phyloP scores from a whole-genome alignment of 2,797 vertebrate species.

The Acanthiza pusilla region DNA sequence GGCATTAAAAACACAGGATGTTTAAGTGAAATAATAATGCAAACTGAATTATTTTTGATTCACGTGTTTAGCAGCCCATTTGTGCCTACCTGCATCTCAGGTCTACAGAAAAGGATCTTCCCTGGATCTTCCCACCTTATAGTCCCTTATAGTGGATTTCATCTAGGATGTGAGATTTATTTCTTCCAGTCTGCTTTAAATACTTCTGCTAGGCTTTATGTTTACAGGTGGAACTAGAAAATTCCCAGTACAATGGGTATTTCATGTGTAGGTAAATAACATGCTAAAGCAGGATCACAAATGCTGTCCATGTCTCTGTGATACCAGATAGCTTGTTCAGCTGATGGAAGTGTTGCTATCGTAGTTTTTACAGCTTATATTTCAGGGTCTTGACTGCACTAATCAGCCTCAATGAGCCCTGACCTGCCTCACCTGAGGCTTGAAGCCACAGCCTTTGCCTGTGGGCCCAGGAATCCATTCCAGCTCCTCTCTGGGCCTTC shows the following conservation, averaged over 20 bases:
- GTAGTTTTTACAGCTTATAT: background rate
- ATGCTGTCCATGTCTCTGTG: background rate
- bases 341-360: background rate
- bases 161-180: background rate
- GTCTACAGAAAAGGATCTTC: background rate
- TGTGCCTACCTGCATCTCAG: background rate
- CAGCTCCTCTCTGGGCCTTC: background rate
- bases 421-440: background rate
- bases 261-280: background rate
- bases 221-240: background rate
- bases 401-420: background rate
- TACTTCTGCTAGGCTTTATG: background rate
- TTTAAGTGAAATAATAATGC: background rate
- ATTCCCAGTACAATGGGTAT: background rate
- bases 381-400: background rate
- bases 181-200: background rate
- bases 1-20: background rate
- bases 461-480: background rate
- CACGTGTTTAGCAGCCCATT: background rate
- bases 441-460: background rate
- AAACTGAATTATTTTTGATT: background rate
- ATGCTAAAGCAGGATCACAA: background rate
- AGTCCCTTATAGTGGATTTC: background rate
- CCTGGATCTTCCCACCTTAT: background rate
- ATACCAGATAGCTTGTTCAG: background rate